Percentiles rank a stretch among this genome's conserved stretches.
These are phyloP conservation scores for Nipponacmea schrenckii DNA, from an alignment of 2,888 invertebrate genomes.

Conservation along the genomic window DNA sequence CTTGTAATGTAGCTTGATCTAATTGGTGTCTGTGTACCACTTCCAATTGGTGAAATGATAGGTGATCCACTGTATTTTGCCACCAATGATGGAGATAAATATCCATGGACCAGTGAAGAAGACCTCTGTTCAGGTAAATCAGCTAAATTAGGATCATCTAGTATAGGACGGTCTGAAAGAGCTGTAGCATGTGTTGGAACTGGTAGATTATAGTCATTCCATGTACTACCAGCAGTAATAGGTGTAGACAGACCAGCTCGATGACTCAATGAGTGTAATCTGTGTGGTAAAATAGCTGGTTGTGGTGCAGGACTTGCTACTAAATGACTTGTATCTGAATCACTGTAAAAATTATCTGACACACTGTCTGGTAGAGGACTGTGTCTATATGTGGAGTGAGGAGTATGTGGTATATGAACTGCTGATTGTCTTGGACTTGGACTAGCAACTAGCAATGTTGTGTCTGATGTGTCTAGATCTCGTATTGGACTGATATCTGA, in stretches of 20 bases:
- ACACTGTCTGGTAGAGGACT: neutral
- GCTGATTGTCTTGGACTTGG: slow-evolving; percentile 8
- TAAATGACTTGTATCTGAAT: neutral
- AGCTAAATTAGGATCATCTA: neutral
- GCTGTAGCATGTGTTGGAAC: neutral
- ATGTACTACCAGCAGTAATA: neutral
- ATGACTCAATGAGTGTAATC: neutral
- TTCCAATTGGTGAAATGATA: slow-evolving; percentile 10
- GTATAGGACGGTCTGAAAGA: slow-evolving; percentile 1
- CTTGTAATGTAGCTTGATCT: neutral
- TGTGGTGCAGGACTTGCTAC: neutral
- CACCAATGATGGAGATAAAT: slow-evolving; percentile 7
- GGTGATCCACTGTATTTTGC: slow-evolving; percentile 8
- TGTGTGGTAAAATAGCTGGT: neutral
- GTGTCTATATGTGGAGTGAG: neutral
- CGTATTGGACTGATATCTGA: slow-evolving; percentile 5
- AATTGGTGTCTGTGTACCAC: slow-evolving; percentile 15
- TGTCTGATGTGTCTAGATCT: neutral
- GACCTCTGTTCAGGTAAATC: neutral
- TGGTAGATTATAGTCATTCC: slow-evolving; percentile 12
- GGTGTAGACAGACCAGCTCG: slow-evolving; percentile 4
- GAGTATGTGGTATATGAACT: neutral
- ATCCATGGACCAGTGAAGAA: neutral
- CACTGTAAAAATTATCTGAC: neutral
- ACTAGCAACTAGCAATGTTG: slow-evolving; percentile 5